These are phyloP conservation scores for Rhea pennata DNA, from an alignment of 2,113 vertebrate species.

Conservation along the genomic window DNA sequence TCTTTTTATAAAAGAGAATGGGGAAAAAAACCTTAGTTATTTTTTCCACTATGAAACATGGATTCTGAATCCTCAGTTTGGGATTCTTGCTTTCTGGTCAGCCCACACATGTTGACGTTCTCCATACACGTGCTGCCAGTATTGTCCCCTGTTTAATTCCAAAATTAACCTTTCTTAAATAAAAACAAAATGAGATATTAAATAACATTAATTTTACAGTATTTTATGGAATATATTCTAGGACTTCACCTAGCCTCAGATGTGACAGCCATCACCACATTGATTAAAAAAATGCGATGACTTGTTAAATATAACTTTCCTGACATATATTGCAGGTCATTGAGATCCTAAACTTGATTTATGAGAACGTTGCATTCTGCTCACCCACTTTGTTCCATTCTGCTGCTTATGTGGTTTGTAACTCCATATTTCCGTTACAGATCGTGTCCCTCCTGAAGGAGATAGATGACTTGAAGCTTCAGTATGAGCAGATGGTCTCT, in stretches of 20 bases:
- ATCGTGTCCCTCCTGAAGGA: constrained; percentile 85
- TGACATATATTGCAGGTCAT: background rate
- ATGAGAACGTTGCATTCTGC: background rate
- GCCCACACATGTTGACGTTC: too few species aligned
- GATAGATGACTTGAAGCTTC: constrained; percentile 80
- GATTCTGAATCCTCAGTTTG: background rate
- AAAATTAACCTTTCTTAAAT: background rate
- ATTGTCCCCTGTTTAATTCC: background rate
- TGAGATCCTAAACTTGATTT: background rate
- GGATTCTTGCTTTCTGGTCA: background rate
- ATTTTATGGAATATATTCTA: background rate
- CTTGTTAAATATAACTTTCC: background rate
- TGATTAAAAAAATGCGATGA: background rate
- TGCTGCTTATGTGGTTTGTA: background rate
- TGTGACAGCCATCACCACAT: background rate
- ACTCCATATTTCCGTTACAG: constrained; percentile 63
- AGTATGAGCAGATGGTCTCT: constrained; percentile 82
- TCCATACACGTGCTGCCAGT: background rate
- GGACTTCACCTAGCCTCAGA: background rate
- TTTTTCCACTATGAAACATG: background rate
- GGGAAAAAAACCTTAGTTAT: rapidly evolving
- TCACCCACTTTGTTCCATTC: background rate
- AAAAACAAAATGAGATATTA: background rate
- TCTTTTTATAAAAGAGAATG: background rate
- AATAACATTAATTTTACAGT: background rate